Evolutionary conservation across 2,888 invertebrate species (phyloP).

Genomic region (Cheilosia grossa): DNA sequence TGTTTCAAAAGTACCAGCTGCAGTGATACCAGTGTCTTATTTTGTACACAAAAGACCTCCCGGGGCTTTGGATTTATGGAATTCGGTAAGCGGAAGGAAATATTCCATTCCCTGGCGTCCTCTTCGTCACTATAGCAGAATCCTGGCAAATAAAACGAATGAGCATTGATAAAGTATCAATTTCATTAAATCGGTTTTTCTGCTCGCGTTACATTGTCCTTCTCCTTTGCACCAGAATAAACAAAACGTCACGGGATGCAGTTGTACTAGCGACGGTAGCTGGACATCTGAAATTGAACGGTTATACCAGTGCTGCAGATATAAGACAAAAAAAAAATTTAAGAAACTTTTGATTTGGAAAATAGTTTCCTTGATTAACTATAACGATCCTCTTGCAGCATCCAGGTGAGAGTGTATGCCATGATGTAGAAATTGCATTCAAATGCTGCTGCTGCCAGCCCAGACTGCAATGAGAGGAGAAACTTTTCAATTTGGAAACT

Average conservation of each 20-base stretch:
- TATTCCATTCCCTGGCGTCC: neutral
- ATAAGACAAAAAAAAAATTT: neutral
- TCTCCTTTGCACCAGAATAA: slow-evolving; percentile 42
- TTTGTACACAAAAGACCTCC: slow-evolving; percentile 49
- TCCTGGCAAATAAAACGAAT: slow-evolving; percentile 53
- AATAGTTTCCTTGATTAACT: slow-evolving; percentile 73
- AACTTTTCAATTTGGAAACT: slow-evolving; percentile 66
- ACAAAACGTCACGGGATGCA: slow-evolving; percentile 47
- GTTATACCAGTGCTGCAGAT: neutral
- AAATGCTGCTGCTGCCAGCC: slow-evolving; percentile 29
- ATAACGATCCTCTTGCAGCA: slow-evolving; percentile 39
- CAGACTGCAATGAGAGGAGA: slow-evolving; percentile 28
- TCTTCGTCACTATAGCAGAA: neutral
- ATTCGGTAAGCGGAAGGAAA: slow-evolving; percentile 41
- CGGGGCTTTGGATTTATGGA: slow-evolving; percentile 62
- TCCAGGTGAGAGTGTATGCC: slow-evolving; percentile 30
- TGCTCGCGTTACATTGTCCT: slow-evolving; percentile 27
- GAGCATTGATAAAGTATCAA: slow-evolving; percentile 73
- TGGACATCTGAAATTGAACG: neutral
- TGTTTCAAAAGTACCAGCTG: slow-evolving; percentile 39
- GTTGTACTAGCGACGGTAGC: slow-evolving; percentile 8
- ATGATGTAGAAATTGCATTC: slow-evolving; percentile 13
- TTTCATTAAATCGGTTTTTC: slow-evolving; percentile 63
- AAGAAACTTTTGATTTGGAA: slow-evolving; percentile 71
- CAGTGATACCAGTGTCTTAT: slow-evolving; percentile 54